phyloP scores from a whole-genome alignment of 1,140 invertebrate genomes.

The Cydia amplana region DNA sequence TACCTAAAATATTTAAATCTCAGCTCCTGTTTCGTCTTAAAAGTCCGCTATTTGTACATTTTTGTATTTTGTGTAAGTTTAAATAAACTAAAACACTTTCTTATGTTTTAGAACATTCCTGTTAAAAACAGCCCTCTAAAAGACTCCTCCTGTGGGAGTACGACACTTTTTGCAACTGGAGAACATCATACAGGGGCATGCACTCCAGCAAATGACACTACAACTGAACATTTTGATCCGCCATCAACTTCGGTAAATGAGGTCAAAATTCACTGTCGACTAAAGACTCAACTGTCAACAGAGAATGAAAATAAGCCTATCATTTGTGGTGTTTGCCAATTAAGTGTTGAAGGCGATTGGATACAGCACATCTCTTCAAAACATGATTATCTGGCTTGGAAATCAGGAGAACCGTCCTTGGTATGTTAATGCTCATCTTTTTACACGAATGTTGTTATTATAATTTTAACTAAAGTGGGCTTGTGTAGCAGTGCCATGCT shows the following conservation, averaged over 20 bases:
- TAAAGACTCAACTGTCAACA: neutral
- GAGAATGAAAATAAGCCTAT: neutral
- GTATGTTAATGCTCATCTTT: neutral
- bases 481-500: too few species aligned
- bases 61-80: too few species aligned
- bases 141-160: neutral
- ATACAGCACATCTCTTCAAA: conserved; percentile 13
- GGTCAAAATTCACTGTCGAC: neutral
- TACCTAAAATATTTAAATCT: too few species aligned
- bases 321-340: neutral
- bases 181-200: neutral
- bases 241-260: neutral
- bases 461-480: conserved; percentile 26
- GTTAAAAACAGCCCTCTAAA: neutral
- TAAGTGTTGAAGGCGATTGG: conserved; percentile 3
- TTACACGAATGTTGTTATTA: neutral
- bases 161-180: neutral
- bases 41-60: too few species aligned
- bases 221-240: neutral
- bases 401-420: neutral
- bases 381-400: conserved; percentile 24
- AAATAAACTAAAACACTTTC: neutral
- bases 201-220: neutral
- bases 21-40: too few species aligned
- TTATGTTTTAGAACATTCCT: neutral